These are phyloP conservation scores for Pontoporia blainvillei DNA, from an alignment of 2,113 vertebrate species.

Conservation along the genomic window DNA sequence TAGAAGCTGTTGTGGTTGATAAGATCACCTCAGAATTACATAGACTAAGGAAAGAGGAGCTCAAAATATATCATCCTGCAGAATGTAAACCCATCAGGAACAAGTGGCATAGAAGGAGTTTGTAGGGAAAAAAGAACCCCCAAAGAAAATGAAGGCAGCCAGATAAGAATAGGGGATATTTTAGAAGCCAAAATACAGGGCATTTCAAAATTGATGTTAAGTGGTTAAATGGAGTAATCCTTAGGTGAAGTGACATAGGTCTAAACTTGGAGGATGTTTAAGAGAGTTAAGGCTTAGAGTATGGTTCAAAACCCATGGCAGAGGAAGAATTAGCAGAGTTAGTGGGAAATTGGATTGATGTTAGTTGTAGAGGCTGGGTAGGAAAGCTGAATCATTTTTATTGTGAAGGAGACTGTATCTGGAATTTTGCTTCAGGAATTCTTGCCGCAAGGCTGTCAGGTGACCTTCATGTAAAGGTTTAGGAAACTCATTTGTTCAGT, in stretches of 20 bases:
- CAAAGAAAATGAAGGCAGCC: neutral
- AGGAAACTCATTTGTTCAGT: neutral
- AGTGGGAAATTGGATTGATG: neutral
- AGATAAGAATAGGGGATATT: neutral
- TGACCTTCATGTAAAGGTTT: neutral
- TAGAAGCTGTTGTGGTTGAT: neutral
- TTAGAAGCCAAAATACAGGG: neutral
- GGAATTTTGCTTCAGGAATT: neutral
- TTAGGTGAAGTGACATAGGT: neutral
- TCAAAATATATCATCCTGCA: neutral
- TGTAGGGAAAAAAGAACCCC: neutral
- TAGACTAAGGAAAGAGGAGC: neutral
- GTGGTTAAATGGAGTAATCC: neutral
- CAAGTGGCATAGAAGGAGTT: neutral
- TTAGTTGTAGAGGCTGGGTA: neutral
- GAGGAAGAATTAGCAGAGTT: neutral
- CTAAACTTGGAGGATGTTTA: neutral
- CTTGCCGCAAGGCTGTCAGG: neutral
- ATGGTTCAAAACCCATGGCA: neutral
- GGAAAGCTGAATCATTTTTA: neutral
- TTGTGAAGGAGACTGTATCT: neutral
- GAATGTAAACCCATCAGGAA: neutral
- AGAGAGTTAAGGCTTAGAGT: neutral
- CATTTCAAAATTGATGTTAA: neutral
- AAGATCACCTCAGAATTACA: neutral